Conservation (phyloP, 2,888 invertebrate species). For the Neoascia interrupta region DNA sequence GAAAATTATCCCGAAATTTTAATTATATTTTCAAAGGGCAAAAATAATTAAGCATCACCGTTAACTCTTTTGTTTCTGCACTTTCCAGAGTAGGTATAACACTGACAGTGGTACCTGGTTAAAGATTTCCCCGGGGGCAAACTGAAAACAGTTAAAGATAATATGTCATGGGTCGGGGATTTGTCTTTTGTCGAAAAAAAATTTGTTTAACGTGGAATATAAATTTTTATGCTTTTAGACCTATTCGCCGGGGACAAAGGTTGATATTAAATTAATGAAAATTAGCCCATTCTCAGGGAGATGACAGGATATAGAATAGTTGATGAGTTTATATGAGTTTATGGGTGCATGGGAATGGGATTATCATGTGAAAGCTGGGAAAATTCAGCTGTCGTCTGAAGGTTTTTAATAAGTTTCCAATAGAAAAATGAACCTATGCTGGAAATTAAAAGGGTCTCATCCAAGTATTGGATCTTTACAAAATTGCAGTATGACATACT, state of each 20-base stretch:
- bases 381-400: too few relatives aligned
- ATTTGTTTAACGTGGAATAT: constrained; percentile 24
- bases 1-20: constrained; percentile 65
- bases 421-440: too few relatives aligned
- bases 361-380: too few relatives aligned
- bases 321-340: too few relatives aligned
- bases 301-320: too few relatives aligned
- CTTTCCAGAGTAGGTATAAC: constrained; percentile 1
- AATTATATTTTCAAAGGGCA: constrained; percentile 70
- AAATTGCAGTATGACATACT: too few relatives aligned
- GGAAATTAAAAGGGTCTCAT: too few relatives aligned
- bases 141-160: constrained; percentile 69
- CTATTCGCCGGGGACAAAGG: constrained; percentile 63
- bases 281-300: constrained; percentile 70
- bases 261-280: constrained; percentile 75
- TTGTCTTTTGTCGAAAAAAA: constrained; percentile 5
- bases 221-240: constrained; percentile 33
- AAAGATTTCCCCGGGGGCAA: constrained; percentile 67
- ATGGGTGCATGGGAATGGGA: too few relatives aligned
- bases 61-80: constrained; percentile 49
- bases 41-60: constrained; percentile 67
- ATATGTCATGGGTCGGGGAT: constrained; percentile 55
- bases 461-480: too few relatives aligned
- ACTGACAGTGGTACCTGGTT: constrained; percentile 59
- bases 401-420: too few relatives aligned